Evolutionary conservation across 2,797 vertebrate species (phyloP), one percentile per base, ranked within the genome.

Genomic region (Jordanella pulchra): DNA sequence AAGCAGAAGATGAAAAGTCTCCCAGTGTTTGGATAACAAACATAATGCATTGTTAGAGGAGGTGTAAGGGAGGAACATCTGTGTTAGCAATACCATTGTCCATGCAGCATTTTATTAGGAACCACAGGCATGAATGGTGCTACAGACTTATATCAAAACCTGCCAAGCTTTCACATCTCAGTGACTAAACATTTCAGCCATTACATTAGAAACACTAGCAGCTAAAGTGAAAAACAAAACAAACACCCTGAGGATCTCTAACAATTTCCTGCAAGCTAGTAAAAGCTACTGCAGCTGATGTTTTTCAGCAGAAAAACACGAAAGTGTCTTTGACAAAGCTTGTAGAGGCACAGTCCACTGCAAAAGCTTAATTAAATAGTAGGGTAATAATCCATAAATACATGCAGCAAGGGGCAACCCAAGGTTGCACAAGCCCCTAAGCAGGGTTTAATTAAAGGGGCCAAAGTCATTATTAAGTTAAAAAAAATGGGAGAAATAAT

Each of bases 11-110:
- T 77, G 48, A 75, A 82, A 76, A 74, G 53, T 54, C 39, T 61
- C 72, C 51, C 61, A 65, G 73, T 71, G 15, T 83, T 85, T 80
- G 75, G 70, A 78, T 51, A 81, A 83, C 71, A 50, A 53, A 66
- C 75, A 66, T 67, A 79, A 42, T 58, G 67, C 18, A 42, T 44
- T 75, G 47, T 66, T 65, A 71, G n/a, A 3, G 7, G 7, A 78
- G 60, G 65, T 65, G 56, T 60, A 28, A 47, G 13, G 53, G 51
- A 32, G 18, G 27, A 55, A 32, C 10, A 35, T 56, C 21, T 35
- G 44, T 56, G 28, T 77, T 63, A 68, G 54, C 54, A 64, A 71
- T 12, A 4, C 39, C 32, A 27, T 55, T 0, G 2, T 15, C 12
- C 53, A 27, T 7, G 35, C 11, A 56, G 69, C 28, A 60, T 39